Evolutionary conservation across 2,888 invertebrate genomes (phyloP), one percentile per base, ranked within the genome.

Genomic region (Microplitis manilae): DNA sequence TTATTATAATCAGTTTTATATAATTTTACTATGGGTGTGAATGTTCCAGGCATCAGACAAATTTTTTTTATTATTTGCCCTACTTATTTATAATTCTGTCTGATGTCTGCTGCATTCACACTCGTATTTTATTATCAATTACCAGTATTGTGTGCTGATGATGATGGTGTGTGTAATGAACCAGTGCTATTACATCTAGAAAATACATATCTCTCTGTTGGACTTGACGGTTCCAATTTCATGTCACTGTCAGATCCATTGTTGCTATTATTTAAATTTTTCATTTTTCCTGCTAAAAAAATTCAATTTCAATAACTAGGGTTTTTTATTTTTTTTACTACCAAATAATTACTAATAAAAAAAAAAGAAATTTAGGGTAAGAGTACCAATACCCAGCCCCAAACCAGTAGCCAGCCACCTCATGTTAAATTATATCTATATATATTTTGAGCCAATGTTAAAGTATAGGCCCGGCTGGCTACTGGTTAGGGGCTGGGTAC

Each of bases 81-180:
- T 30, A 30, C 30, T 30, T 30, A 30, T 30, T 30, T 2, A 4
- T 2, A 30, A 30, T 41, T 41, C 13, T 8, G 13, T 1, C 13
- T 9, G 50, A 50, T 30, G 4, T 30, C 30, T 30, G 30, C 2
- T 2, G 9, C 8, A 50, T 50, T 50, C 13, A 50, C 6, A 50
- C 8, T 50, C 6, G 1, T 9, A 9, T 9, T 13, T 9, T 6
- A 40, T n/a, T n/a, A 39, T 9, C n/a, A 40, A 17, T 60, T 90
- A 94, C 95, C 95, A 87, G 95, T 94, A 88, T 95, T 95, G 85
- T 95, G 95, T 81, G 95, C 94, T 1, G 95, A 95, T 20, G 95
- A 95, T 50, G 94, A 94, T 67, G 95, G 94, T 8, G 95, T 95
- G 86, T 95, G 94, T 75, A 95, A 92, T 70, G 95, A 95, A 73